Conservation (phyloP, 2,113 vertebrate genomes). For the Sigmodon hispidus region DNA sequence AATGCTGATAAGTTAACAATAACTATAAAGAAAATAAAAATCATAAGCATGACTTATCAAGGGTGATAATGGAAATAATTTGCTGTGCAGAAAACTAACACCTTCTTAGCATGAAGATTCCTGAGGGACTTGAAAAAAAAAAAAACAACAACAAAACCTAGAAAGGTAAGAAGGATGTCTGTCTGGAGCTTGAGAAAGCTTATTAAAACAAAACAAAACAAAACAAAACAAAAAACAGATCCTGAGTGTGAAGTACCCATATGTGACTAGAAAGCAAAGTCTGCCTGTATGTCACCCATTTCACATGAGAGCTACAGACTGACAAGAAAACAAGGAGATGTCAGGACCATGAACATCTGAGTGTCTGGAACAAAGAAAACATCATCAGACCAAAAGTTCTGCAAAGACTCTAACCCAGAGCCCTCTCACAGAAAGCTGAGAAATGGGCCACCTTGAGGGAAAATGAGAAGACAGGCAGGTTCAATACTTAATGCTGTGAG, state of each 20-base stretch:
- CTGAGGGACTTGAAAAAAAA: no score
- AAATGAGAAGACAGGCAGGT: neutral
- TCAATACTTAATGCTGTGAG: no score
- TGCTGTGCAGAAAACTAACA: no score
- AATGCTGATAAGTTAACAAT: no score
- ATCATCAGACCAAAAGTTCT: accelerated
- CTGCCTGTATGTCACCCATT: neutral
- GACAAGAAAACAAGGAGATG: neutral
- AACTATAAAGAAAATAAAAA: no score
- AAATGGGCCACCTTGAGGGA: neutral
- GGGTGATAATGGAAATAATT: no score
- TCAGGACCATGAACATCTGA: neutral
- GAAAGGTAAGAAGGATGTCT: neutral
- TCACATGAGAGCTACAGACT: neutral
- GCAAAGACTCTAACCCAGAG: accelerated
- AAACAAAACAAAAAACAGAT: accelerated
- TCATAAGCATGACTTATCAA: no score
- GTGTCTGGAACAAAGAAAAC: neutral
- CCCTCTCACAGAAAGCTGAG: neutral
- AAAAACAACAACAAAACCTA: no score
- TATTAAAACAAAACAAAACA: no score
- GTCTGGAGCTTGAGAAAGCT: neutral
- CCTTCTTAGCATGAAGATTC: neutral
- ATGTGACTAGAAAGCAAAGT: no score
- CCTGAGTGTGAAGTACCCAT: neutral